Percentiles rank a stretch among this genome's conserved stretches.
phyloP scores from a whole-genome alignment of 2,797 vertebrate species.

The Allobates femoralis region DNA sequence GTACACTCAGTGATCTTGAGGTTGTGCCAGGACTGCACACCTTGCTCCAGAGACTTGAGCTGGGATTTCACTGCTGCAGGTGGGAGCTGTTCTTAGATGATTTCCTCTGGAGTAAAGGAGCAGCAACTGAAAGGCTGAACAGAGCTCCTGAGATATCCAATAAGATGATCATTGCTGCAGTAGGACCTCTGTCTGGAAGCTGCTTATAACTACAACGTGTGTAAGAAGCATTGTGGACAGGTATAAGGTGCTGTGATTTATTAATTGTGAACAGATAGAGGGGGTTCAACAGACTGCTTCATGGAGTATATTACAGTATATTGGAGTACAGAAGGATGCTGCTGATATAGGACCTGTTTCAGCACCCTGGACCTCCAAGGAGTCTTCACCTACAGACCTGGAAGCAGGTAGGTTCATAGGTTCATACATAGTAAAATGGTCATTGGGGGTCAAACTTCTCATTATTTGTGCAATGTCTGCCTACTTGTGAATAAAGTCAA shows the following conservation, averaged over 20 bases:
- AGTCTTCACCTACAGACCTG: conserved; percentile 78
- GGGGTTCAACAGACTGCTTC: conserved; percentile 26
- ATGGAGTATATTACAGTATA: conserved; percentile 63
- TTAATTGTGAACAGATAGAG: neutral
- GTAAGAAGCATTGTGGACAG: conserved; percentile 15
- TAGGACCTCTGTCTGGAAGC: conserved; percentile 54
- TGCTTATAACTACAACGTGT: conserved; percentile 30
- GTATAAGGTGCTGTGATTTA: neutral
- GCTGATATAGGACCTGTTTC: conserved; percentile 78
- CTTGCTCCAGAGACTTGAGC: conserved; percentile 28
- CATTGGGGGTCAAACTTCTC: neutral
- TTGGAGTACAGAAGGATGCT: conserved; percentile 77
- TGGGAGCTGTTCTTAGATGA: conserved; percentile 62
- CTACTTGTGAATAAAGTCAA: neutral
- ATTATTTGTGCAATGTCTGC: neutral
- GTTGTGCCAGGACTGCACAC: conserved; percentile 41
- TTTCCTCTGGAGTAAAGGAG: conserved; percentile 59
- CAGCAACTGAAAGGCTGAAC: conserved; percentile 65
- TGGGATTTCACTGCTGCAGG: conserved; percentile 66
- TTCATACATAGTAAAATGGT: neutral
- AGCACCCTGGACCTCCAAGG: conserved; percentile 72
- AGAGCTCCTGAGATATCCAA: conserved; percentile 70
- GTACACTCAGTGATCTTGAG: neutral
- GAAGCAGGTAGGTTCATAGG: conserved; percentile 82
- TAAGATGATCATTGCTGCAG: conserved; percentile 66